phyloP scores from a whole-genome alignment of 1,140 invertebrate species.

The Manduca sexta region DNA sequence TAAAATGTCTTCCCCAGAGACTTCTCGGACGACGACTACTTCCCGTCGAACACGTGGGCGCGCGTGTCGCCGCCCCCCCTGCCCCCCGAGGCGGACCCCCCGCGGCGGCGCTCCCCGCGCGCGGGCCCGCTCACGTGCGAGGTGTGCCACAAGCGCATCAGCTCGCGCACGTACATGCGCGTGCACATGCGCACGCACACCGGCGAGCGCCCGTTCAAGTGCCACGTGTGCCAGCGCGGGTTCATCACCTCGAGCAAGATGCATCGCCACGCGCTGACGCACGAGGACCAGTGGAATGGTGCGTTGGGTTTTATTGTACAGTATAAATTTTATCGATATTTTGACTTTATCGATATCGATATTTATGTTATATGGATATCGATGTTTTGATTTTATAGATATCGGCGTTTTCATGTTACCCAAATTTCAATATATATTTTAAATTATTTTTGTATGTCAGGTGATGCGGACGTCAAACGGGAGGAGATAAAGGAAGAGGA shows the following conservation, averaged over 20 bases:
- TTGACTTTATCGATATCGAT: no score
- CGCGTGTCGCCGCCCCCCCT: slow-evolving; percentile 7
- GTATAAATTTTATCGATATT: no score
- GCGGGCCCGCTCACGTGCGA: slow-evolving; percentile 18
- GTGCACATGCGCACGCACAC: slow-evolving; percentile 75
- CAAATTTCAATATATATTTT: no score
- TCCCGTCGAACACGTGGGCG: slow-evolving; percentile 52
- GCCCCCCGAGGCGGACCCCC: neutral
- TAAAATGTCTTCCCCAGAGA: no score
- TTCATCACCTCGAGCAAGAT: slow-evolving; percentile 79
- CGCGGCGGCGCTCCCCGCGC: neutral
- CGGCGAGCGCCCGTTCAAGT: slow-evolving; percentile 80
- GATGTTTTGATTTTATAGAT: no score
- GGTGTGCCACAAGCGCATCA: slow-evolving; percentile 42
- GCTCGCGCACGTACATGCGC: slow-evolving; percentile 47
- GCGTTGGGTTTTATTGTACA: no score
- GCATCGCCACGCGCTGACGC: slow-evolving; percentile 53
- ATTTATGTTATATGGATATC: no score
- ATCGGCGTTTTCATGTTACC: no score
- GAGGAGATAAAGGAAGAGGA: neutral
- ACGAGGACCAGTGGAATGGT: slow-evolving; percentile 33
- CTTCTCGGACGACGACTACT: slow-evolving; percentile 48
- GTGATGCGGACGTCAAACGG: neutral
- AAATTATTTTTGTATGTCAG: neutral
- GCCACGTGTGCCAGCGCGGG: slow-evolving; percentile 79